Evolutionary conservation across 2,797 vertebrate species (phyloP).

Genomic region (Trematomus bernacchii): DNA sequence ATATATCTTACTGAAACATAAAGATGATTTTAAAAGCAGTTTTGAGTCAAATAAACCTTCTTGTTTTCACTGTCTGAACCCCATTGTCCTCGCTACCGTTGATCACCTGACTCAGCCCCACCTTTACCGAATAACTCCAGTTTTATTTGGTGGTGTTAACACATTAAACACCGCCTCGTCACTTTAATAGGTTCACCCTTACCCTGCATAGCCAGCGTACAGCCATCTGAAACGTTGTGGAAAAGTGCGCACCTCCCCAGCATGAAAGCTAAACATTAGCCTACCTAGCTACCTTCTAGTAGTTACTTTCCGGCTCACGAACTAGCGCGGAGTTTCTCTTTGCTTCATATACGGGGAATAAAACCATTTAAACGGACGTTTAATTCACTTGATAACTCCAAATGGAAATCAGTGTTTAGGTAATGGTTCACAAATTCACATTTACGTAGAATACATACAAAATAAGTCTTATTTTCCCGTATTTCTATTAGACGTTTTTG

Average conservation of each 20-base stretch:
- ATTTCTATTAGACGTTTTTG: not conserved
- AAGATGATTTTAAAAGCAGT: fast-evolving
- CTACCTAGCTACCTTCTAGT: conserved; percentile 57
- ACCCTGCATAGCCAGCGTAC: conserved; percentile 90
- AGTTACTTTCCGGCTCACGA: conserved; percentile 50
- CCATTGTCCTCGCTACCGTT: conserved; percentile 44
- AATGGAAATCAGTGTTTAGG: fast-evolving
- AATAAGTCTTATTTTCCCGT: fast-evolving
- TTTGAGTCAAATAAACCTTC: fast-evolving
- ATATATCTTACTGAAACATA: fast-evolving
- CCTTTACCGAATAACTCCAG: conserved; percentile 33
- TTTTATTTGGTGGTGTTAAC: not conserved
- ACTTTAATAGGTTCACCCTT: conserved; percentile 26
- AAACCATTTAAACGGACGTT: fast-evolving
- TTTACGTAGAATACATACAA: fast-evolving
- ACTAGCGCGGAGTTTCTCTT: conserved; percentile 68
- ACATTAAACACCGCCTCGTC: not conserved
- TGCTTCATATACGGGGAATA: fast-evolving
- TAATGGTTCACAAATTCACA: fast-evolving
- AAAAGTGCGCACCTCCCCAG: conserved; percentile 48
- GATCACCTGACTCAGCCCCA: conserved; percentile 77
- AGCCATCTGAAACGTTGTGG: conserved; percentile 78
- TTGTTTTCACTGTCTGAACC: not conserved
- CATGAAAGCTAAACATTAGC: conserved; percentile 79
- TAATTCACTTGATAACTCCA: fast-evolving